Percentiles rank a stretch among this genome's conserved stretches.
Evolutionary conservation across 2,888 invertebrate species (phyloP).

Genomic region (Zygothrica quintamaculata): DNA sequence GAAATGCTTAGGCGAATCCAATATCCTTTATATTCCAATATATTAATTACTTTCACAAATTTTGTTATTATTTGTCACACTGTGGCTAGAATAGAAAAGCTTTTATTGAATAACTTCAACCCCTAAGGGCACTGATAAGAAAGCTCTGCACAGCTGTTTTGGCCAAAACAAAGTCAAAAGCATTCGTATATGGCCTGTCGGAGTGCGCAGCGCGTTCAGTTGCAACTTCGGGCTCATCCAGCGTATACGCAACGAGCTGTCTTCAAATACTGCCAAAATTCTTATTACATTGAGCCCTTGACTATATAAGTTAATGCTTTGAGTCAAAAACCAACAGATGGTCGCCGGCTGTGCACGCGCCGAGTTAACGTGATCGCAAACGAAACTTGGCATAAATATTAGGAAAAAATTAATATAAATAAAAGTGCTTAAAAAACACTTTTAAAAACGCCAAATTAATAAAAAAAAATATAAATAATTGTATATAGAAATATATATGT

Average conservation of each 20-base stretch:
- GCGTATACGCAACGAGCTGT: constrained; percentile 68
- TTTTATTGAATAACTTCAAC: constrained; percentile 54
- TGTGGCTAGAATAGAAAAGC: constrained; percentile 46
- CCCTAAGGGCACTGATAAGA: constrained; percentile 67
- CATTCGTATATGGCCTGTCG: constrained; percentile 41
- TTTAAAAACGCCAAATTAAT: constrained; percentile 4
- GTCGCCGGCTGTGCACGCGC: constrained; percentile 68
- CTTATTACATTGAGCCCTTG: constrained; percentile 30
- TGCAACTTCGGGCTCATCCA: constrained; percentile 55
- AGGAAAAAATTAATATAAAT: constrained; percentile 29
- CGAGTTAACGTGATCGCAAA: constrained; percentile 64
- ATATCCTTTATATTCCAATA: too few species aligned
- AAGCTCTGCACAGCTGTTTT: constrained; percentile 69
- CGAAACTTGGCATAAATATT: constrained; percentile 24
- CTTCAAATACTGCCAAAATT: constrained; percentile 6
- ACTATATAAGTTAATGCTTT: constrained; percentile 63
- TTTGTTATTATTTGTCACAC: constrained; percentile 23
- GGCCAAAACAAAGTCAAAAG: constrained; percentile 59
- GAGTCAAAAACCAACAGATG: constrained; percentile 71
- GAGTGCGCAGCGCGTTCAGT: constrained; percentile 62
- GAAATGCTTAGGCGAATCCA: too few species aligned
- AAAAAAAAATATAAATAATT: constrained; percentile 5
- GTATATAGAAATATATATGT: constrained; percentile 8
- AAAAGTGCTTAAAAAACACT: not conserved
- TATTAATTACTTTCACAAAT: too few species aligned